Base-by-base conservation (phyloP, 2,797 vertebrate species). In the Ataeniobius toweri region DNA sequence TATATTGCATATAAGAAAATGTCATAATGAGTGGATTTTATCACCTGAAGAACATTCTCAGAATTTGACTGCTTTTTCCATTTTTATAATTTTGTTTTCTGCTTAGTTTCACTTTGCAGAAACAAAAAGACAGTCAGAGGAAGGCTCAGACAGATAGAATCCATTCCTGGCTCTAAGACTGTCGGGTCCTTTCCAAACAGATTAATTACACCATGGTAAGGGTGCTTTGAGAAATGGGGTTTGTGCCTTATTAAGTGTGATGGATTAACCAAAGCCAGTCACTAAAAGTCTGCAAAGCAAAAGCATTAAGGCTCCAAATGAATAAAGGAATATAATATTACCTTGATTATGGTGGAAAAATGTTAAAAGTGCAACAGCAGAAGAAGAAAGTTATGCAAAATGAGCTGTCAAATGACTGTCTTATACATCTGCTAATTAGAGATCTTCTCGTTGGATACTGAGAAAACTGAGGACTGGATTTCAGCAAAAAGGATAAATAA, bases 181-280 rank as follows among this genome's bases (percentile, higher is more conserved):
- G 44, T 39, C 4, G 18, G 20, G 65, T 77, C 46, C 31, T 82
- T 80, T 74, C 39, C 80, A 80, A 83, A 74, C 73, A 76, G 39
- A 74, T 84, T 83, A 81, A 87, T 86, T 80, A 59, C 20, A 61
- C 39, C 61, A 36, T 71, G 83, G 44, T 63, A 59, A 69, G 31
- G 46, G 72, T 71, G 77, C 80, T 80, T 73, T 75, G 50, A 24
- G 71, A 80, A 85, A 81, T 20, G 41, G 51, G 74, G 58, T 79
- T 70, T 77, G 55, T 8, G 24, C 24, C 65, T 73, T 80, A 72
- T 71, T 84, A 28, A 26, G 22, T 3, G 55, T 75, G 83, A 86
- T 79, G 76, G 55, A 86, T 84, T 80, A 71, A 77, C 22, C 13
- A 58, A 59, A 83, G 36, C 16, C 18, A 70, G 10, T 74, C 36